Evolutionary conservation across 2,797 vertebrate genomes (phyloP).

Genomic region (Neopelma chrysocephalum): DNA sequence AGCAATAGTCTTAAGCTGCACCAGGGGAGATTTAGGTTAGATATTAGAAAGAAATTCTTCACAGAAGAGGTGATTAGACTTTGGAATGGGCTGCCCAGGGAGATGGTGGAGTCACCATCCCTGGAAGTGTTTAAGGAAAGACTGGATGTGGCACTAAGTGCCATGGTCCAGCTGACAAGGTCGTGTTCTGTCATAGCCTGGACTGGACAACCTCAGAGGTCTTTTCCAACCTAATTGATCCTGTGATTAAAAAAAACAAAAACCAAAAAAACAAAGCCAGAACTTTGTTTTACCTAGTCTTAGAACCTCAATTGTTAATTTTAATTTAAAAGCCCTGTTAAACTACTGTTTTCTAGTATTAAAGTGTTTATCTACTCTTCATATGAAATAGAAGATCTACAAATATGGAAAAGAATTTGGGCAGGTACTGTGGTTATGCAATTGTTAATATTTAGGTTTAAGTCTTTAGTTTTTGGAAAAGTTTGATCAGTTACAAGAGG

Average conservation of each 20-base stretch:
- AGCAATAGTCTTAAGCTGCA: not conserved
- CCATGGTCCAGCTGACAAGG: not conserved
- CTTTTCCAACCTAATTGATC: not conserved
- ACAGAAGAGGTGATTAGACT: not conserved
- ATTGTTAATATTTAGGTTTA: not conserved
- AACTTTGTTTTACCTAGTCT: not conserved
- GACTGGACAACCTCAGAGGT: not conserved
- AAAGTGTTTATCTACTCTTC: not conserved
- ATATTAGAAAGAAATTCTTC: not conserved
- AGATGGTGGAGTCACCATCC: accelerated
- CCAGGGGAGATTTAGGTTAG: not conserved
- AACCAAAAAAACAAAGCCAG: not conserved
- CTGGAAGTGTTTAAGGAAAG: not conserved
- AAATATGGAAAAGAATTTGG: not conserved
- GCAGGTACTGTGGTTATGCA: not conserved
- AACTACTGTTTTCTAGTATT: not conserved
- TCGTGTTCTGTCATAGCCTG: not conserved
- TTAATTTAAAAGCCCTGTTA: not conserved
- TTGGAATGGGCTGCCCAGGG: not conserved
- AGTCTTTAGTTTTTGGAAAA: not conserved
- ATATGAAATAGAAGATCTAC: not conserved
- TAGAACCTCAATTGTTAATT: not conserved
- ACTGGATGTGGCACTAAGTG: accelerated
- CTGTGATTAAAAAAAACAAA: not conserved
- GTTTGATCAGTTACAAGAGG: not conserved